Percentiles rank a stretch among this genome's conserved stretches.
Conservation (phyloP, 2,113 vertebrate genomes). For the Climacteris rufus region DNA sequence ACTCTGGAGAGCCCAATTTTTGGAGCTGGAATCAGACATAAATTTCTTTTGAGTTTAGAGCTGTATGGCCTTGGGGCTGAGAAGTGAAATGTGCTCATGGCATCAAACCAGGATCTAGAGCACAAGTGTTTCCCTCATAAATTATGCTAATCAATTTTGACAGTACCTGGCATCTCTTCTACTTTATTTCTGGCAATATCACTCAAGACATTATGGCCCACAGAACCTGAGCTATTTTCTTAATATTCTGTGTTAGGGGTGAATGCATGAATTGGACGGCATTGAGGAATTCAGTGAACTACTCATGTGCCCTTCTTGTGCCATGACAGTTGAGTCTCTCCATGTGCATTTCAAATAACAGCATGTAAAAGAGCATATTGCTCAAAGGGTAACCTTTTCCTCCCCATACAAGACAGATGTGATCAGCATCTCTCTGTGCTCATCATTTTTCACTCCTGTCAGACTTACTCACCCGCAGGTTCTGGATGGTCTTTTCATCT, state of each 20-base stretch:
- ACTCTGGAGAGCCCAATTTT: neutral
- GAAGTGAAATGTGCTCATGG: neutral
- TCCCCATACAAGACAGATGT: neutral
- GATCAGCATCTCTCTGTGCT: neutral
- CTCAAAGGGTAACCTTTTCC: neutral
- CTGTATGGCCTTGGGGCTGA: neutral
- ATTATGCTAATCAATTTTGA: neutral
- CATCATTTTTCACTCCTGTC: neutral
- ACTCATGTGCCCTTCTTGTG: neutral
- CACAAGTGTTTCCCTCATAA: slow-evolving; percentile 4
- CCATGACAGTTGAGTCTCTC: neutral
- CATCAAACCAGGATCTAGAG: neutral
- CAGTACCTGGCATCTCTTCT: neutral
- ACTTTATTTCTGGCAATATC: neutral
- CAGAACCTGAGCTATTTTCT: neutral
- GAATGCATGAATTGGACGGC: neutral
- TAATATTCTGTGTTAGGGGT: neutral
- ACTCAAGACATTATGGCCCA: neutral
- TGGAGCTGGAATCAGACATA: neutral
- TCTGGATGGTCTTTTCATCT: slow-evolving; percentile 86
- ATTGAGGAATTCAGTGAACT: neutral
- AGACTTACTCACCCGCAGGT: slow-evolving; percentile 79
- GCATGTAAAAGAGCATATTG: neutral
- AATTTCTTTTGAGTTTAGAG: neutral
- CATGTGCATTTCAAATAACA: neutral